Conservation (phyloP, 2,888 invertebrate genomes). For the Gonocerus acuteangulatus region DNA sequence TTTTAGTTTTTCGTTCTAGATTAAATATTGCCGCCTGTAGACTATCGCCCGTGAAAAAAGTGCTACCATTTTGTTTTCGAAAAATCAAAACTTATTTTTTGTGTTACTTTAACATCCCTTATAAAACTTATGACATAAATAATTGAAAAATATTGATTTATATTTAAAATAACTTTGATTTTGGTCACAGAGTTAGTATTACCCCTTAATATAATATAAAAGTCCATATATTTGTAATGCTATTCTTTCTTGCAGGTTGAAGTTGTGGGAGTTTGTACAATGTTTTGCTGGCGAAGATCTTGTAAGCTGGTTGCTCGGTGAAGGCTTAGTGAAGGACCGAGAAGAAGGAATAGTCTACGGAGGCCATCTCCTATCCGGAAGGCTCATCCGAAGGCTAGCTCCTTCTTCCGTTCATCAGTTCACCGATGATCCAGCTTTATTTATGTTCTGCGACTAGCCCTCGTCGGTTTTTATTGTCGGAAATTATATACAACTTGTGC, state of each 20-base stretch:
- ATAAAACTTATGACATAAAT: no score
- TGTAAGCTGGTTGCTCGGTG: constrained; percentile 76
- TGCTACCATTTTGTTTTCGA: no score
- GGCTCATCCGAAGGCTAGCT: constrained; percentile 70
- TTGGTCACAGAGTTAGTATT: no score
- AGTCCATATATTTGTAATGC: neutral
- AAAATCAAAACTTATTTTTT: no score
- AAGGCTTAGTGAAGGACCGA: constrained; percentile 70
- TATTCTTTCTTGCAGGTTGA: constrained; percentile 53
- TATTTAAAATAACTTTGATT: no score
- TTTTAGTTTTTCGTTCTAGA: no score
- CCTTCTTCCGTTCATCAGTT: constrained; percentile 72
- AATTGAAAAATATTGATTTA: no score
- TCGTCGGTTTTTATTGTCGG: constrained; percentile 8
- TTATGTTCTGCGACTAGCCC: constrained; percentile 26
- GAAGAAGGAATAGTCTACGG: constrained; percentile 76
- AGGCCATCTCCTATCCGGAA: constrained; percentile 71
- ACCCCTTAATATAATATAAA: no score
- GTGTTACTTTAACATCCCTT: no score
- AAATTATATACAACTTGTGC: constrained; percentile 12
- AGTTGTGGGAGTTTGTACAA: constrained; percentile 66
- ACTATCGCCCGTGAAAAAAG: no score
- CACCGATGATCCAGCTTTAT: constrained; percentile 53
- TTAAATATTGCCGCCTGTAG: no score
- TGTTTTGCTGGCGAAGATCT: constrained; percentile 80